Base-by-base conservation (phyloP, 1,140 invertebrate genomes). In the Scaptomyza montana region DNA sequence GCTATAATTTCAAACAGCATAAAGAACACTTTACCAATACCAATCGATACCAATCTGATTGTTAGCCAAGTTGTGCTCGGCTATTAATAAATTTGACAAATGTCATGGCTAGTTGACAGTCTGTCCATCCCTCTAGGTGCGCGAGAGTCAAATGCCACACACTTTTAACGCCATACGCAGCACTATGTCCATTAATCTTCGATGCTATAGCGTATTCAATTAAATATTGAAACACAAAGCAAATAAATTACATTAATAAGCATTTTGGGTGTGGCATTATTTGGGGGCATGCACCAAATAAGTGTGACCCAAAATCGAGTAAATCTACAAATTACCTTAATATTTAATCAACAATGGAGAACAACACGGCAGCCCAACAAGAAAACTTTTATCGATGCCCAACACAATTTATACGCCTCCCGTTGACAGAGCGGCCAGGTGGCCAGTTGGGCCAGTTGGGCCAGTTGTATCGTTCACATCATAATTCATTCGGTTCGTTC, bases 261-360 rank as follows among this genome's bases (percentile, higher is more conserved):
- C 21, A 47, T 45, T 1, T 50, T 30, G 8, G 8, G 41, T 53
- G 45, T 62, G 60, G 25, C 57, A 63, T 59, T 59, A 67, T 74
- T 69, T 61, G 45, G 61, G 46, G 39, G 21, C 47, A 54, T 36
- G 64, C 64, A 67, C 84, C 78, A 36, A 36, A 79, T 87, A 78
- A 87, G 87, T 82, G 76, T 79, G 77, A 49, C 72, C 78, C 57
- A 79, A 75, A 86, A 73, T 67, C 82, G 69, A 81, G 67, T 87
- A 81, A 74, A 87, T 87, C 84, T 79, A 89, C 82, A 87, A 87
- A 87, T 87, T 87, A 86, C 82, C 84, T 87, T 65, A 87, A 87
- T 89, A 87, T 87, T 87, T 87, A 87, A 87, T 87, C 59, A 78
- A 72, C 75, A 68, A 68, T 72, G 71, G 64, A 50, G 49, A 47